Conservation (phyloP, 1,140 invertebrate species). For the Monomorium pharaonis region DNA sequence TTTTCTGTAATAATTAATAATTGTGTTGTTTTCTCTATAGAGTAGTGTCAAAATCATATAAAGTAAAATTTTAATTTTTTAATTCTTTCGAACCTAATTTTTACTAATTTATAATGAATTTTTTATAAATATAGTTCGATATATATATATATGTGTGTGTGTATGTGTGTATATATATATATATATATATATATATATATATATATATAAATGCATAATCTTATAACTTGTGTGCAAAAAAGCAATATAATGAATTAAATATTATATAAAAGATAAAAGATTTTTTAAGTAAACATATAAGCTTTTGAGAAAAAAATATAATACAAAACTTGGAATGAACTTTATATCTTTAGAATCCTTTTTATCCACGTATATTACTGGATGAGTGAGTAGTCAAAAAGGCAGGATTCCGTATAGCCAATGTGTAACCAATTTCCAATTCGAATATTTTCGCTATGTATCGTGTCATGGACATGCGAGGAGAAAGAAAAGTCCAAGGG, state of each 20-base stretch:
- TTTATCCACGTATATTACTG: conserved; percentile 29
- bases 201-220: too few species aligned
- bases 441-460: conserved; percentile 25
- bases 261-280: not conserved
- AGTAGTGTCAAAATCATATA: not conserved
- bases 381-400: not conserved
- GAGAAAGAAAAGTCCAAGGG: not conserved
- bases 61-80: not conserved
- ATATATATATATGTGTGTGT: not conserved
- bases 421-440: conserved; percentile 48
- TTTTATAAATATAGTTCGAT: not conserved
- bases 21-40: not conserved
- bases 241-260: not conserved
- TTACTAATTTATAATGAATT: too few species aligned
- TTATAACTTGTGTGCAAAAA: not conserved
- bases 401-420: not conserved
- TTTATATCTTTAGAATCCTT: conserved; percentile 24
- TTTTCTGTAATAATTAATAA: not conserved
- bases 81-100: too few species aligned
- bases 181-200: not conserved
- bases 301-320: not conserved
- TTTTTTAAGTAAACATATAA: conserved; percentile 33
- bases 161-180: not conserved
- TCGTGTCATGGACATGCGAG: conserved; percentile 30
- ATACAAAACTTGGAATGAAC: conserved; percentile 8